Percentiles rank a stretch among this genome's conserved stretches.
phyloP scores from a whole-genome alignment of 2,888 invertebrate genomes.

The Fabriciana adippe region DNA sequence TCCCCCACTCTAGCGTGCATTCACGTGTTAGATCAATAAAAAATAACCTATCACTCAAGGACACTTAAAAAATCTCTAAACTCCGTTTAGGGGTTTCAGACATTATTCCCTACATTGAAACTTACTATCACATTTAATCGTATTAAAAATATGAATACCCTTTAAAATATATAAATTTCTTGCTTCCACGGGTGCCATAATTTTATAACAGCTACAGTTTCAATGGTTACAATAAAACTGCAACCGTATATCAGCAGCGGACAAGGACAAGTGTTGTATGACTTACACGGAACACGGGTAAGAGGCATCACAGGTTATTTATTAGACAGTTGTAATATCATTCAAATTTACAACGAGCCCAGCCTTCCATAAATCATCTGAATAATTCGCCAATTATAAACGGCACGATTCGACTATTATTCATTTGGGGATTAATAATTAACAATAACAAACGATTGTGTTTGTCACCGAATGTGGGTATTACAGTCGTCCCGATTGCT shows the following conservation, averaged over 20 bases:
- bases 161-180: too few relatives aligned
- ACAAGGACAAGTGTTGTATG: conserved; percentile 11
- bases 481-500: conserved; percentile 24
- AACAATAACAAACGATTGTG: conserved; percentile 74
- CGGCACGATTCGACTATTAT: conserved; percentile 67
- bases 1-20: too few relatives aligned
- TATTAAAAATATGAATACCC: too few relatives aligned
- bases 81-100: too few relatives aligned
- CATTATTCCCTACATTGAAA: too few relatives aligned
- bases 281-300: conserved; percentile 30
- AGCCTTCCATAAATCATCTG: conserved; percentile 66
- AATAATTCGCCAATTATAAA: conserved; percentile 72
- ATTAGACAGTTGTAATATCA: conserved; percentile 57
- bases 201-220: not conserved
- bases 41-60: too few relatives aligned
- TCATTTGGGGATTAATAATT: conserved; percentile 74
- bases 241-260: conserved; percentile 6
- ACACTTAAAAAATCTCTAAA: too few relatives aligned
- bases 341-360: conserved; percentile 54
- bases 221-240: conserved; percentile 3
- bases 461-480: conserved; percentile 47
- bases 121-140: too few relatives aligned
- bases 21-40: too few relatives aligned
- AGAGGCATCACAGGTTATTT: conserved; percentile 56
- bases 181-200: too few relatives aligned